These are phyloP conservation scores for Pasiphila rectangulata DNA, from an alignment of 2,888 invertebrate genomes.

Conservation along the genomic window DNA sequence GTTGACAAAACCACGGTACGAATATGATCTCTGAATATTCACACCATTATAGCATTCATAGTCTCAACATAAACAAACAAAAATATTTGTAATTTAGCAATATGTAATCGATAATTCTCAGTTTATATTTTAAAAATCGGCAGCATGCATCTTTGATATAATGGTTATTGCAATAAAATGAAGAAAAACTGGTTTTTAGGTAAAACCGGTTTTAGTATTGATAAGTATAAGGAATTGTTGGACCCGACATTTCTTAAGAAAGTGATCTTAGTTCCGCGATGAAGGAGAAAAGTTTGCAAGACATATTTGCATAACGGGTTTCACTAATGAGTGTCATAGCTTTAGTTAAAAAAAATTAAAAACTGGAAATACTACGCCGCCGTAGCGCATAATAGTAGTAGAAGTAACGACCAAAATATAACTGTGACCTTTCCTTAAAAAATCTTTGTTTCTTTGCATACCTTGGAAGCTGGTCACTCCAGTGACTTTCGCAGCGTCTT, in stretches of 20 bases:
- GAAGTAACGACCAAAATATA: slow-evolving; percentile 2
- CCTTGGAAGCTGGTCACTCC: slow-evolving; percentile 13
- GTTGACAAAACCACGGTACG: not conserved
- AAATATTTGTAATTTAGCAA: no score
- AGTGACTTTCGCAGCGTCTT: not conserved
- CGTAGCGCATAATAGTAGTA: no score
- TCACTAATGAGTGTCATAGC: not conserved
- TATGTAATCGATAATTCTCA: no score
- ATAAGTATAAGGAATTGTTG: not conserved
- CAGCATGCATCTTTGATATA: no score
- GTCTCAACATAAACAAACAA: not conserved
- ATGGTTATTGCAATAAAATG: slow-evolving; percentile 9
- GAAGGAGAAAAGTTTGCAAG: not conserved
- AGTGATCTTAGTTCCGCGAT: not conserved
- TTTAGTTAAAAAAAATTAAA: no score
- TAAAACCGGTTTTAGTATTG: slow-evolving; percentile 9
- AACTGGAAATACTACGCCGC: not conserved
- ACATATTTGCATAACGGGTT: not conserved
- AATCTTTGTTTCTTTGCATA: slow-evolving; percentile 6
- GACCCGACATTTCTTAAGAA: slow-evolving; percentile 8
- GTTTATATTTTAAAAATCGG: no score
- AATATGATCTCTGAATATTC: not conserved
- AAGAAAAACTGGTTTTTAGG: slow-evolving; percentile 21
- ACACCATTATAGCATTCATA: not conserved
- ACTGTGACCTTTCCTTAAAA: not conserved